Conservation (phyloP, 2,113 vertebrate genomes). For the Phylloscopus trochiloides region DNA sequence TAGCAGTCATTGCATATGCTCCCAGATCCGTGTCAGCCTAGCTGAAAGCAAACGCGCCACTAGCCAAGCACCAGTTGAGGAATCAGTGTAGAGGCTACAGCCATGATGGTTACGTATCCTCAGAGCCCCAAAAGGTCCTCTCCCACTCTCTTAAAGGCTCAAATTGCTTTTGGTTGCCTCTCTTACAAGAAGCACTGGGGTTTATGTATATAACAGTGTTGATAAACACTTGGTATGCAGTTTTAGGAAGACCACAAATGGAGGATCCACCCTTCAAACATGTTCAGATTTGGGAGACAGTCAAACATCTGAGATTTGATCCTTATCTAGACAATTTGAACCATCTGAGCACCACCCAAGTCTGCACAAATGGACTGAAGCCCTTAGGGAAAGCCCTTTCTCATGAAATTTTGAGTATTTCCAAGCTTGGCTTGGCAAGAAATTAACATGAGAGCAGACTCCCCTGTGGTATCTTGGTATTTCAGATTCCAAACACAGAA, state of each 20-base stretch:
- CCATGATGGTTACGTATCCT: neutral
- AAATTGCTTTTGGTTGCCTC: neutral
- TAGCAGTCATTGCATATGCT: constrained; percentile 39
- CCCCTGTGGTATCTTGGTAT: constrained; percentile 37
- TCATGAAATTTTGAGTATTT: constrained; percentile 40
- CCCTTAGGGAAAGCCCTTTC: constrained; percentile 33
- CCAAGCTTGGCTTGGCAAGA: constrained; percentile 50
- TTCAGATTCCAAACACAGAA: constrained; percentile 8
- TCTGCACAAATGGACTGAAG: constrained; percentile 28
- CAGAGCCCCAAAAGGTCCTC: neutral
- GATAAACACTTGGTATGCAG: neutral
- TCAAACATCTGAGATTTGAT: constrained; percentile 13
- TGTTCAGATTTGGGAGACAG: constrained; percentile 7
- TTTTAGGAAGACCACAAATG: neutral
- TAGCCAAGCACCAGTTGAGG: neutral
- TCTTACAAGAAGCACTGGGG: neutral
- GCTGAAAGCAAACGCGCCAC: neutral
- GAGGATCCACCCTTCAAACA: neutral
- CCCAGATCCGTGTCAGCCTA: neutral
- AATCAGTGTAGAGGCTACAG: accelerated
- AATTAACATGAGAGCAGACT: constrained; percentile 20
- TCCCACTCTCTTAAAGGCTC: neutral
- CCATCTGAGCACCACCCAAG: constrained; percentile 12
- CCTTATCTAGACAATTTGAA: constrained; percentile 35
- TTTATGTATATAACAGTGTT: neutral